Percentiles rank a stretch among this genome's conserved stretches.
Conservation (phyloP, 2,113 vertebrate genomes). For the Erythrocercus mccallii region DNA sequence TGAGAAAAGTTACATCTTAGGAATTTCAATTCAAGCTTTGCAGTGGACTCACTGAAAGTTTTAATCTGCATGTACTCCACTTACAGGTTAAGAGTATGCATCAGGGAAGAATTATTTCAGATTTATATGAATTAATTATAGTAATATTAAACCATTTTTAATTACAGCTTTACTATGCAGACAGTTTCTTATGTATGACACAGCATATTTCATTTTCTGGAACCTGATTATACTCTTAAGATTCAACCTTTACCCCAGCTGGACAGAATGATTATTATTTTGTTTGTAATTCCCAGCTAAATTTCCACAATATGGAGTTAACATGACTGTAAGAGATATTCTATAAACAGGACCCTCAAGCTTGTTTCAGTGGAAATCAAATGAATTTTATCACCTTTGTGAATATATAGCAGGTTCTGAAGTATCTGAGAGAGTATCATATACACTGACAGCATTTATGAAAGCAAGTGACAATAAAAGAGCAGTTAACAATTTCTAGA, state of each 20-base stretch:
- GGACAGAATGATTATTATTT: not conserved
- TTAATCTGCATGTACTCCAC: not conserved
- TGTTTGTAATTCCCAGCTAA: conserved; percentile 7
- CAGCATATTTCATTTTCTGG: not conserved
- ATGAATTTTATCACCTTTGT: conserved; percentile 13
- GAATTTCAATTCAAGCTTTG: not conserved
- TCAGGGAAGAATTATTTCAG: not conserved
- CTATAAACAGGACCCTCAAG: not conserved
- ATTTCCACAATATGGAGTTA: conserved; percentile 8
- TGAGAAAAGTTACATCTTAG: not conserved
- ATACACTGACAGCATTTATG: not conserved
- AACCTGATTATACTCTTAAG: not conserved
- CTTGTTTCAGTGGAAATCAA: conserved; percentile 25
- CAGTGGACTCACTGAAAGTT: not conserved
- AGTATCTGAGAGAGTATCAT: not conserved
- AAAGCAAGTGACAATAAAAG: conserved; percentile 10
- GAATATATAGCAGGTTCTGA: conserved; percentile 6
- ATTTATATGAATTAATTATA: not conserved
- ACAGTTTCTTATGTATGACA: not conserved
- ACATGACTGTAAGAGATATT: not conserved
- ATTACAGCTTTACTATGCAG: not conserved
- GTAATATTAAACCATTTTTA: not conserved
- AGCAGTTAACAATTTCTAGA: not conserved
- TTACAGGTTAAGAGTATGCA: not conserved
- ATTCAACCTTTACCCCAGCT: not conserved